A percentile compares a stretch with the other conserved stretches of the same genome.
Conservation (phyloP, 2,113 vertebrate genomes). For the Rhinolophus ferrumequinum region DNA sequence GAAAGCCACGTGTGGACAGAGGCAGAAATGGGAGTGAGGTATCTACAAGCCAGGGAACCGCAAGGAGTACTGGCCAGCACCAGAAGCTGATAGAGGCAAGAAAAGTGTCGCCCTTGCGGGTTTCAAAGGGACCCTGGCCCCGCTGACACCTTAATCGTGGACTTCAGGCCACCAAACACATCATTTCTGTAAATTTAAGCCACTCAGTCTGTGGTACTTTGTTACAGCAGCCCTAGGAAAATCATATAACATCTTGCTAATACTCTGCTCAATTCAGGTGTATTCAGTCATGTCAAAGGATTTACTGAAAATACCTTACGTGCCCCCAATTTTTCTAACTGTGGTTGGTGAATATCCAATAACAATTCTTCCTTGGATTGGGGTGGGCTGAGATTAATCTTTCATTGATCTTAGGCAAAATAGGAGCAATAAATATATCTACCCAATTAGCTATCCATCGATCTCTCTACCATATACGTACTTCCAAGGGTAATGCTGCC, state of each 20-base stretch:
- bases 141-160: too few species aligned
- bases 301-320: background rate
- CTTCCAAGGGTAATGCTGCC: too few species aligned
- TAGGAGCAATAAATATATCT: background rate
- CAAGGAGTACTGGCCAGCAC: too few species aligned
- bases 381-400: accelerated
- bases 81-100: background rate
- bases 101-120: accelerated
- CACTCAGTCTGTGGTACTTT: accelerated
- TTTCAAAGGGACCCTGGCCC: accelerated
- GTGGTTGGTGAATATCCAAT: too few species aligned
- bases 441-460: background rate
- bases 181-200: background rate
- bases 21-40: too few species aligned
- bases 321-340: too few species aligned
- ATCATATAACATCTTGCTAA: accelerated
- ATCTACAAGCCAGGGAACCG: background rate
- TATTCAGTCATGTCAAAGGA: background rate
- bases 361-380: background rate
- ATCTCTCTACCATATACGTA: too few species aligned
- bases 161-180: background rate
- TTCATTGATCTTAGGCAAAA: background rate
- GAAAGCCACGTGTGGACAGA: background rate
- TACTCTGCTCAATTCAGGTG: background rate
- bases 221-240: background rate